phyloP scores from a whole-genome alignment of 1,140 invertebrate species.

The Schmidtea mediterranea region DNA sequence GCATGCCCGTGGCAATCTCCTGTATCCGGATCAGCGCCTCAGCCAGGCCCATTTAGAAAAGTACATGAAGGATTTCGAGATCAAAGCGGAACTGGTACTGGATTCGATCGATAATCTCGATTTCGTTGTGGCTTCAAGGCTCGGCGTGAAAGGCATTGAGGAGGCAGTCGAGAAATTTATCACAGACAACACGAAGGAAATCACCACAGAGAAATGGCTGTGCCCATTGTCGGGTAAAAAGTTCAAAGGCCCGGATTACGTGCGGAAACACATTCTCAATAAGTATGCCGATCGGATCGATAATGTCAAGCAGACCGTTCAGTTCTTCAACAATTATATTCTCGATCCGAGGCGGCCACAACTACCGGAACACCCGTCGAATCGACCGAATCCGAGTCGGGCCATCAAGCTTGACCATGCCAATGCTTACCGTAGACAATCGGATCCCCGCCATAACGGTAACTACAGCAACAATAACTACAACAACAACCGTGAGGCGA shows the following conservation, averaged over 20 bases:
- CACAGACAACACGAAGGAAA: slow-evolving; percentile 38
- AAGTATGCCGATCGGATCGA: slow-evolving; percentile 86
- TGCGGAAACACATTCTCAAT: slow-evolving; percentile 88
- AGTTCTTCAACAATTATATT: slow-evolving; percentile 93
- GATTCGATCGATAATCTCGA: neutral
- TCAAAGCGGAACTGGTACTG: neutral
- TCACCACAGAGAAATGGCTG: slow-evolving; percentile 39
- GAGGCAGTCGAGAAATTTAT: slow-evolving; percentile 73
- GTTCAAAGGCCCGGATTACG: slow-evolving; percentile 95
- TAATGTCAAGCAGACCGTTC: slow-evolving; percentile 52
- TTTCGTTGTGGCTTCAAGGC: neutral
- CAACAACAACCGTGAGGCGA: no score
- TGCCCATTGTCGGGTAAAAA: slow-evolving; percentile 94
- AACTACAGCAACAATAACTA: no score
- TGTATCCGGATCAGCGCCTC: neutral
- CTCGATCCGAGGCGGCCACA: slow-evolving; percentile 73
- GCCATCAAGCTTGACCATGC: no score
- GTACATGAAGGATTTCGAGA: neutral
- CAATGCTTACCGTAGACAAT: no score
- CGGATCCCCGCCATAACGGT: no score
- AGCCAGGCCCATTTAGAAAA: neutral
- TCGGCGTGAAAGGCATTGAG: neutral
- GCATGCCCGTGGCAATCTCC: slow-evolving; percentile 41
- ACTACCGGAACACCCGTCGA: slow-evolving; percentile 49
- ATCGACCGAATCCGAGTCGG: no score